Base-by-base conservation (phyloP, 2,113 vertebrate species). In the Butorides virescens region DNA sequence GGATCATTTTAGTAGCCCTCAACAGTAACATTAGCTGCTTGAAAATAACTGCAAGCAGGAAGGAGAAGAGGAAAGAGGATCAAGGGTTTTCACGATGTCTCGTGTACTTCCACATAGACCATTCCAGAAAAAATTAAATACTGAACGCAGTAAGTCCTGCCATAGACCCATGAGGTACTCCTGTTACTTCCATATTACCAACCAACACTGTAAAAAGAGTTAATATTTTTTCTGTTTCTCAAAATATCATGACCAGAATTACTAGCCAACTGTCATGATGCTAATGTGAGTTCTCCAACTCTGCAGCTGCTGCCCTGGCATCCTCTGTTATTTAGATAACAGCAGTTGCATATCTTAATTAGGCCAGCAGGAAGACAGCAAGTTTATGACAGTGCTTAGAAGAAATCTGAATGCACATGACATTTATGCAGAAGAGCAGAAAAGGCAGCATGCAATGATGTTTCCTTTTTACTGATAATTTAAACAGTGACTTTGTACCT, bases 281-380 rank as follows among this genome's bases (percentile, higher is more conserved):
- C 15, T 89, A 66, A 75, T 71, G 50, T 0, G 1, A 87, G 23
- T n/a, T 76, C 32, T 90, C 52, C 84, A 67, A 58, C 70, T 36
- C 65, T 44, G 83, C 92, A 80, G 39, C 56, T 95, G 96, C 88
- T 86, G 63, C 72, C 76, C 67, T 90, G 44, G 55, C 63, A 86
- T 66, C 77, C 42, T 66, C 39, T 94, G 80, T 42, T 93, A 89
- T 80, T 95, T 77, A 94, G 72, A 71, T 46, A 90, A 68, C 46
- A 95, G 85, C 66, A 79, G 67, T 68, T 92, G 63, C 59, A 83
- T 82, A 58, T 94, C 93, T 97, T 94, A 86, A 89, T 79, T 96
- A 90, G 21, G 2, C 34, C 92, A 91, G 62, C 66, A 53, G 63
- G 67, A 56, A 95, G 34, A 90, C 30, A 42, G 32, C 34, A 88